These are phyloP conservation scores for Drosophila mayri DNA, from an alignment of 1,140 invertebrate species.

Conservation along the genomic window DNA sequence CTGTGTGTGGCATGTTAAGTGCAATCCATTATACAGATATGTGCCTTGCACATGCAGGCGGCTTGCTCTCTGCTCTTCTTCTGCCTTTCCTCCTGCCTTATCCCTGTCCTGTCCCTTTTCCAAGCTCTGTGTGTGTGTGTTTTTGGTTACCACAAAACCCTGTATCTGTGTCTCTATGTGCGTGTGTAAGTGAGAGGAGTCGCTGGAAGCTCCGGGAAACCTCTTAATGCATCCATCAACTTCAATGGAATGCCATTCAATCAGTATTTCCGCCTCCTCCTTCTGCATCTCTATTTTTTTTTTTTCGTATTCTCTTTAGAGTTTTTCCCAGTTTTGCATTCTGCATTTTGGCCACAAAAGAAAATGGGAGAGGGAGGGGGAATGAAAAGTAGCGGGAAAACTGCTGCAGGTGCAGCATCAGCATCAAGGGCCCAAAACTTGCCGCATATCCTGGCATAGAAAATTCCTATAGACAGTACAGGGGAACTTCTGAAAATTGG, in stretches of 20 bases:
- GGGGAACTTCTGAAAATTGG: neutral
- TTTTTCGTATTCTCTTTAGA: constrained; percentile 13
- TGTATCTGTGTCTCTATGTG: constrained; percentile 18
- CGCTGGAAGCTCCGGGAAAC: constrained; percentile 1
- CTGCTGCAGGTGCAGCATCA: constrained; percentile 25
- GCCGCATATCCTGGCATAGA: neutral
- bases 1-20: constrained; percentile 79
- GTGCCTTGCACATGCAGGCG: constrained; percentile 59
- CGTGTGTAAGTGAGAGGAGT: neutral
- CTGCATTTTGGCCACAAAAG: constrained; percentile 36
- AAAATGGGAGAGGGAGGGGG: constrained; percentile 14
- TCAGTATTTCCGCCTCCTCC: constrained; percentile 42
- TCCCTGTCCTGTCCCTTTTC: constrained; percentile 5
- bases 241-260: constrained; percentile 64
- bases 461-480: neutral
- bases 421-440: constrained; percentile 3
- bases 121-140: constrained; percentile 29
- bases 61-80: constrained; percentile 28
- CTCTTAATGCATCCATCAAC: constrained; percentile 61
- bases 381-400: constrained; percentile 27
- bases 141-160: constrained; percentile 55
- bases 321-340: constrained; percentile 46
- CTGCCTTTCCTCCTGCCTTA: neutral
- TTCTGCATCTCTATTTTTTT: neutral
- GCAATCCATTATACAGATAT: constrained; percentile 82